Percentiles rank a stretch among this genome's conserved stretches.
These are phyloP conservation scores for Anguilla megastoma DNA, from an alignment of 2,797 vertebrate genomes.

Conservation along the genomic window DNA sequence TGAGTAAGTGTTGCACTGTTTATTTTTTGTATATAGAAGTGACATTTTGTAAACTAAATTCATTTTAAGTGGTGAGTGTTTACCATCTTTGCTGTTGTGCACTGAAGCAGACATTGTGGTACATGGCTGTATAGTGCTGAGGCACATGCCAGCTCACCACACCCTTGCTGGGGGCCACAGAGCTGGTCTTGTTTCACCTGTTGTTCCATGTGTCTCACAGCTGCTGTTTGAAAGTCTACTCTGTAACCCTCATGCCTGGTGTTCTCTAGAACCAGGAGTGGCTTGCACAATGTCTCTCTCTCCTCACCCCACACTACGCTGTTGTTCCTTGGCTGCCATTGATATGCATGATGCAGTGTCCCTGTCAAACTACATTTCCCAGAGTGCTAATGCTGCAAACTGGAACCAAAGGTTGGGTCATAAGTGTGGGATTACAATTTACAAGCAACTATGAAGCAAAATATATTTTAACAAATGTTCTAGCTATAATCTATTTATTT, in stretches of 20 bases:
- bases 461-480: neutral
- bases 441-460: neutral
- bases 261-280: neutral
- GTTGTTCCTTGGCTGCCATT: neutral
- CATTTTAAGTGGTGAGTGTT: neutral
- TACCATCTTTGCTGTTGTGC: neutral
- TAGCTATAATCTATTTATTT: neutral
- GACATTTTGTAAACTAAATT: neutral
- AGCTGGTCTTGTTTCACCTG: neutral
- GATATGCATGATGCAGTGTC: neutral
- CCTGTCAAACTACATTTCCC: neutral
- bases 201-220: neutral
- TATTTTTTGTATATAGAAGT: neutral
- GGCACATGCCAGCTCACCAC: neutral
- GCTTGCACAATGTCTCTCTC: neutral
- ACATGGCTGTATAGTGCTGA: neutral
- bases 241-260: neutral
- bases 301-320: neutral
- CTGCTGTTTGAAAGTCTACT: neutral
- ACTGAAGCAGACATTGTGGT: neutral
- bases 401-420: neutral
- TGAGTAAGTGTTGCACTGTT: neutral
- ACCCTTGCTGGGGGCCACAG: conserved; percentile 8
- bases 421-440: neutral
- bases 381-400: neutral